Percentiles rank a stretch among this genome's conserved stretches.
These are phyloP conservation scores for Caenorhabditis wallacei DNA, from an alignment of 2,888 invertebrate genomes.

Conservation along the genomic window DNA sequence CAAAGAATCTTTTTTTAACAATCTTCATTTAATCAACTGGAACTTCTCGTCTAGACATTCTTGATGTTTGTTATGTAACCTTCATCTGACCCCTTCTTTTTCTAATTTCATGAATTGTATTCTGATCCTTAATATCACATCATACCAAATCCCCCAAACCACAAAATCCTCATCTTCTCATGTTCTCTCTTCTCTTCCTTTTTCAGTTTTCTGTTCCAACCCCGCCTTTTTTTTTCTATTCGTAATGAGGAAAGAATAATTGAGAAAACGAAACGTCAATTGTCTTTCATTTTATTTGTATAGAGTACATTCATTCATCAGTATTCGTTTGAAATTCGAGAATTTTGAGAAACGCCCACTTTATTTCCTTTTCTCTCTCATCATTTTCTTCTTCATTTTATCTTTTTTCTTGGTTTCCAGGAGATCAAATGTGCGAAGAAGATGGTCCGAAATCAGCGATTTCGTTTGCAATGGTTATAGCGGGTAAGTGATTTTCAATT, in stretches of 20 bases:
- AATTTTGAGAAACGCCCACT: conserved; percentile 25
- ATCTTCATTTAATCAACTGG: not conserved
- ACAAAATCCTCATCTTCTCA: conserved; percentile 27
- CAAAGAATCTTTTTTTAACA: too few species aligned
- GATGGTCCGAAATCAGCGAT: conserved; percentile 53
- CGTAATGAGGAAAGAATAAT: conserved; percentile 43
- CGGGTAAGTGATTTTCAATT: conserved; percentile 28
- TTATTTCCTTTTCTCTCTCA: conserved; percentile 1
- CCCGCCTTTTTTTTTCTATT: conserved; percentile 22
- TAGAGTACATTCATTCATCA: conserved; percentile 30
- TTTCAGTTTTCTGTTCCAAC: conserved; percentile 1
- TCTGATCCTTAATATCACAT: conserved; percentile 29
- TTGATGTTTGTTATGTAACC: conserved; percentile 14
- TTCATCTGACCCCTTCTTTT: conserved; percentile 7
- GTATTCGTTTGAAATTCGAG: conserved; percentile 24
- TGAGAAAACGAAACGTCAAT: conserved; percentile 33
- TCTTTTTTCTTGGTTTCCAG: not conserved
- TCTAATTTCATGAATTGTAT: conserved; percentile 14
- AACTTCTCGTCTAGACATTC: not conserved
- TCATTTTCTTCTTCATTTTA: not conserved
- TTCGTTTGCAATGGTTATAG: conserved; percentile 57
- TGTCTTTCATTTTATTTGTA: conserved; percentile 34
- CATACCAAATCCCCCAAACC: conserved; percentile 34
- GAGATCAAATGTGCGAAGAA: conserved; percentile 59
- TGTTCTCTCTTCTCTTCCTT: not conserved